phyloP scores from a whole-genome alignment of 1,140 invertebrate species.

The Lordiphosa stackelbergi region DNA sequence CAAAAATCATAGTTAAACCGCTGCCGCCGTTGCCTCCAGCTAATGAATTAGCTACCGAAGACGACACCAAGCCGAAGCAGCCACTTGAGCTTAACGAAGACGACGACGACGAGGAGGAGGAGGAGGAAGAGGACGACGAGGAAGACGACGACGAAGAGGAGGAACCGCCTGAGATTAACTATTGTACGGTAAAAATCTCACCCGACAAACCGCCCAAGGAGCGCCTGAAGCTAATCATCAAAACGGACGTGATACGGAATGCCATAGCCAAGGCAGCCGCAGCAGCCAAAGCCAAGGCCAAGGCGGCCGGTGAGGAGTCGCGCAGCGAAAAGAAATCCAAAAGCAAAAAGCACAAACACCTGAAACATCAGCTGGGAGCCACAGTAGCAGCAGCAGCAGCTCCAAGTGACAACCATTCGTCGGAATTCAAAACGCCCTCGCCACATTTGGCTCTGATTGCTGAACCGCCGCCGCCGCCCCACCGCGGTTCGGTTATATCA shows the following conservation, averaged over 20 bases:
- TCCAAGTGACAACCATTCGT: constrained; percentile 19
- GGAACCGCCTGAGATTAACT: constrained; percentile 76
- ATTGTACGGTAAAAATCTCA: constrained; percentile 78
- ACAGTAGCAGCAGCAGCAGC: constrained; percentile 1
- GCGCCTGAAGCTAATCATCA: constrained; percentile 72
- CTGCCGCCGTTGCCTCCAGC: constrained; percentile 37
- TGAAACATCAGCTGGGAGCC: constrained; percentile 68
- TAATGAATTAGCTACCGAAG: constrained; percentile 10
- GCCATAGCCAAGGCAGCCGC: constrained; percentile 70
- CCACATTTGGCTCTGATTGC: constrained; percentile 76
- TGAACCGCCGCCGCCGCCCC: constrained; percentile 43
- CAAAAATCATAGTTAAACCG: constrained; percentile 71
- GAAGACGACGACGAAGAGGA: constrained; percentile 66
- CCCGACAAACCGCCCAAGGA: constrained; percentile 78
- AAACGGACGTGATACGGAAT: constrained; percentile 74
- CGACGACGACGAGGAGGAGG: constrained; percentile 11
- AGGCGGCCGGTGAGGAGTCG: constrained; percentile 38
- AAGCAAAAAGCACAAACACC: constrained; percentile 74
- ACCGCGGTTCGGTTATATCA: constrained; percentile 35
- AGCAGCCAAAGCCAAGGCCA: constrained; percentile 49
- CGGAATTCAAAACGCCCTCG: constrained; percentile 78
- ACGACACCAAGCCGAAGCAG: constrained; percentile 9
- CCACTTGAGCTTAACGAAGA: constrained; percentile 11
- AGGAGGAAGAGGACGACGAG: constrained; percentile 55
- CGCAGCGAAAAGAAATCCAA: constrained; percentile 73